Conservation (phyloP, 2,888 invertebrate species). For the Colostygia pectinataria region DNA sequence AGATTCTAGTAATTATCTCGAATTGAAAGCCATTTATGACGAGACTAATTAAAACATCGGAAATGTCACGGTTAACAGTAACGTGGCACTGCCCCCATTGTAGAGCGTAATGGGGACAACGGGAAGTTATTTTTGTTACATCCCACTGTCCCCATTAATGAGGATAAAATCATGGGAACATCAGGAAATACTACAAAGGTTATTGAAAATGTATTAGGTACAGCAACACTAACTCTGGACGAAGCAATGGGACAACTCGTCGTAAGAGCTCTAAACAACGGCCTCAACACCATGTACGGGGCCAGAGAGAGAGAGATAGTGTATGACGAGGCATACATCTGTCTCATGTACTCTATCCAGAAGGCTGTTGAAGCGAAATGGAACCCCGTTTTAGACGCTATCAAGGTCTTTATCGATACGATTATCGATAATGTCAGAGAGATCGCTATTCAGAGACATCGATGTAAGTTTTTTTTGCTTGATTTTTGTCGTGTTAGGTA, state of each 20-base stretch:
- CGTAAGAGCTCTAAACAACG: background rate
- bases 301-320: slow-evolving; percentile 1
- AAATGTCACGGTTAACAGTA: too few relatives aligned
- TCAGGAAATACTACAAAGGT: too few relatives aligned
- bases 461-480: slow-evolving; percentile 3
- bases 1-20: too few relatives aligned
- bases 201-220: too few relatives aligned
- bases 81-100: too few relatives aligned
- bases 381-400: slow-evolving; percentile 6
- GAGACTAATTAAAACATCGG: too few relatives aligned
- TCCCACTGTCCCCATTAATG: too few relatives aligned
- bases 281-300: slow-evolving; percentile 8
- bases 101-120: too few relatives aligned
- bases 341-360: slow-evolving; percentile 5
- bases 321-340: slow-evolving; percentile 13
- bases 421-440: slow-evolving; percentile 1
- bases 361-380: slow-evolving; percentile 10
- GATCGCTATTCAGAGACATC: slow-evolving; percentile 2
- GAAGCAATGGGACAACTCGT: slow-evolving; percentile 2
- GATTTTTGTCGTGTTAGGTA: background rate
- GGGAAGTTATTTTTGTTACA: too few relatives aligned
- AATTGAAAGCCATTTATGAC: too few relatives aligned
- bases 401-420: slow-evolving; percentile 1
- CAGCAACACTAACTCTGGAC: background rate
- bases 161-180: too few relatives aligned